Percentiles rank a stretch among this genome's conserved stretches.
These are phyloP conservation scores for Bombus confusus DNA, from an alignment of 1,140 invertebrate genomes.

Conservation along the genomic window DNA sequence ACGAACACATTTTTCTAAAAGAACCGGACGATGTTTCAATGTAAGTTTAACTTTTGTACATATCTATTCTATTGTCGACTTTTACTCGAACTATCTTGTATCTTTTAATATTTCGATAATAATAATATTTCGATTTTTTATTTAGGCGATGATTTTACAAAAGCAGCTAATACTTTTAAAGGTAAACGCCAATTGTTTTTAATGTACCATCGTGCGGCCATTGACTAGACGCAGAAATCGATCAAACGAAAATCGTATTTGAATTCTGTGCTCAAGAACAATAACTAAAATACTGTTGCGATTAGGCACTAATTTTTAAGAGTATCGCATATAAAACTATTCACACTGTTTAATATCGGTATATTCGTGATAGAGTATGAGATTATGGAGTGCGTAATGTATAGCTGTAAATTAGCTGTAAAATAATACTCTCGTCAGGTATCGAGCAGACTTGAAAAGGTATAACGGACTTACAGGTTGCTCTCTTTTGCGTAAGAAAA, in stretches of 20 bases:
- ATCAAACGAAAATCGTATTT: conserved; percentile 48
- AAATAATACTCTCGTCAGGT: conserved; percentile 43
- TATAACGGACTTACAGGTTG: background rate
- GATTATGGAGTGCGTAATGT: conserved; percentile 46
- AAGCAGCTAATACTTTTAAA: background rate
- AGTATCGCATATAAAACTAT: conserved; percentile 64
- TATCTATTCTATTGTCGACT: no score
- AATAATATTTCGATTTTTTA: background rate
- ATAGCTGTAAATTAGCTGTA: conserved; percentile 57
- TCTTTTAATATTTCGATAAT: background rate
- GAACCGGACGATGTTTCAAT: conserved; percentile 9
- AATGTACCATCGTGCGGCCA: background rate
- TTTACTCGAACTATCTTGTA: background rate
- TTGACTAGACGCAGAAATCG: conserved; percentile 58
- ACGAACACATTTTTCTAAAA: conserved; percentile 3
- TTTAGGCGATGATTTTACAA: background rate
- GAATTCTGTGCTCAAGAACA: conserved; percentile 78
- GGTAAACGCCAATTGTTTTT: background rate
- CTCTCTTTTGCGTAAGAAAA: background rate
- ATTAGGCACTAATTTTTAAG: conserved; percentile 63
- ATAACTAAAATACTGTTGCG: conserved; percentile 74
- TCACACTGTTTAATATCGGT: conserved; percentile 71
- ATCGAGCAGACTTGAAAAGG: conserved; percentile 15
- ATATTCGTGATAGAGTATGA: conserved; percentile 63
- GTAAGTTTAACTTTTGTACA: background rate